Base-by-base conservation (phyloP, 2,888 invertebrate genomes). In the Drosophila anomelani region DNA sequence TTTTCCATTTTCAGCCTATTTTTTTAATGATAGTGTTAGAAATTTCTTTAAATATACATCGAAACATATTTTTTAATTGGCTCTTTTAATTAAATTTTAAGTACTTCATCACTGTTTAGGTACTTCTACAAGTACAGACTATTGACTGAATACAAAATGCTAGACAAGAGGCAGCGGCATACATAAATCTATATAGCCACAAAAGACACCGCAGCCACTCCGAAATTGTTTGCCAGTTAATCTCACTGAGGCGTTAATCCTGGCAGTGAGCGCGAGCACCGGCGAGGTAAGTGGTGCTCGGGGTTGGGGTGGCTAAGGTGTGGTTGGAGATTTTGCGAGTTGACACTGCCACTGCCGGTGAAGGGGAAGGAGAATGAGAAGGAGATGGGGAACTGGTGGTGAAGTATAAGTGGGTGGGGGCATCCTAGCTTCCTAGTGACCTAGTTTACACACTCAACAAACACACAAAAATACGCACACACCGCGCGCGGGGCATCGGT, bases 361-460 rank as follows among this genome's bases (percentile, higher is more conserved):
- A 39, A 47, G 41, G 20, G 55, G 15, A 47, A n/a, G n/a, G 7
- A 8, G 38, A 15, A 38, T 3, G 3, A 15, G 6, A 20, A 5
- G 41, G 17, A n/a, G 41, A 20, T 9, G 15, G 26, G 32, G 23
- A 15, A 26, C 32, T 43, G 43, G 12, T 26, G 9, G n/a, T 69
- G 66, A 47, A 66, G 64, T 20, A 39, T 26, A 41, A 32, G 38
- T 23, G 38, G 15, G 32, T 49, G 53, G 71, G 63, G 57, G 51
- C 51, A 20, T 53, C 36, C 72, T 56, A 79, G 81, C 81, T 84
- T 85, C 81, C 81, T 71, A 75, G 74, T 84, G 84, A 84, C 84
- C 84, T 84, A 84, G 80, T 81, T 84, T 77, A 57, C 54, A 55
- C 60, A 60, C 47, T 54, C 61, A 39, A 53, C 51, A 53, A 53